Conservation (phyloP, 2,113 vertebrate genomes). For the Sceloporus undulatus region DNA sequence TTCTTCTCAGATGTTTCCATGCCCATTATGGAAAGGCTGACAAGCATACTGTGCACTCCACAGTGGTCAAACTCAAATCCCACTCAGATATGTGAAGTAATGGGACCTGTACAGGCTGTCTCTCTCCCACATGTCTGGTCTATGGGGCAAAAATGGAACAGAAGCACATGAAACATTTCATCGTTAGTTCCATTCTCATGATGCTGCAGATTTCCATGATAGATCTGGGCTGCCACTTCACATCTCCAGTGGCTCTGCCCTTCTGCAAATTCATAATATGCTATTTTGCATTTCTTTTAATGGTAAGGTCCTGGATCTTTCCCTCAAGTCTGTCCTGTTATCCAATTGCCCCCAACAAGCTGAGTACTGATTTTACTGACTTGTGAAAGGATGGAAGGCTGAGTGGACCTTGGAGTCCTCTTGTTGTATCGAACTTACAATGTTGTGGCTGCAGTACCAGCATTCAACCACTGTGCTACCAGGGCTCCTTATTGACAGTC, state of each 20-base stretch:
- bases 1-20: background rate
- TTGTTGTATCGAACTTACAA: too few relatives aligned
- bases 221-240: background rate
- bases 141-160: background rate
- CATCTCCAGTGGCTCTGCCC: background rate
- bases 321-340: background rate
- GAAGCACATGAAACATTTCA: background rate
- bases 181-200: background rate
- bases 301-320: background rate
- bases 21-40: background rate
- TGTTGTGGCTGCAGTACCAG: too few relatives aligned
- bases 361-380: too few relatives aligned
- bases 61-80: background rate
- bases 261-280: background rate
- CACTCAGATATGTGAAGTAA: background rate
- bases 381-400: too few relatives aligned
- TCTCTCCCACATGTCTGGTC: background rate
- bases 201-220: background rate
- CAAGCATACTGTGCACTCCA: background rate
- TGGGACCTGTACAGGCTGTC: background rate
- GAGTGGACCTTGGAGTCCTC: too few relatives aligned
- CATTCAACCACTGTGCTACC: too few relatives aligned
- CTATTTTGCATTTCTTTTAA: background rate
- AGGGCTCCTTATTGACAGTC: too few relatives aligned
- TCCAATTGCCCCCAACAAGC: too few relatives aligned